Evolutionary conservation across 2,888 invertebrate species (phyloP).

Genomic region (Drosophila falleni): DNA sequence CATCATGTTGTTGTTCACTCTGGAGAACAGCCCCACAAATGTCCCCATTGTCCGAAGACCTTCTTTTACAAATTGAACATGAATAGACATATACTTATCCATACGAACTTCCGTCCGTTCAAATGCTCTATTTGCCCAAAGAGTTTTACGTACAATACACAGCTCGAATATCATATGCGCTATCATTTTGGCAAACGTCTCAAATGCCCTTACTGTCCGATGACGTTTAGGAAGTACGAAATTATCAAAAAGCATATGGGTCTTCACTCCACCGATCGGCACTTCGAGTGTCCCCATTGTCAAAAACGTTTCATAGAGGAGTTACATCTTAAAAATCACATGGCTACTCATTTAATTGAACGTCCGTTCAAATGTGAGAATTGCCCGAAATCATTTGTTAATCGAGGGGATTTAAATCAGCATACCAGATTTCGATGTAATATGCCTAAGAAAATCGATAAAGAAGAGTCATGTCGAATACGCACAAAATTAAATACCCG

Average conservation of each 20-base stretch:
- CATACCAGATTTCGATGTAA: not conserved
- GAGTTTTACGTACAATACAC: not conserved
- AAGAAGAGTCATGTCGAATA: not conserved
- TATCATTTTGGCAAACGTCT: not conserved
- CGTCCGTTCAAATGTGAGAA: not conserved
- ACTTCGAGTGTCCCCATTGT: not conserved
- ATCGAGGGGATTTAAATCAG: too few species aligned
- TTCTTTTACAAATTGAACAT: not conserved
- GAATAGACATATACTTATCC: not conserved
- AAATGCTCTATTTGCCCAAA: not conserved
- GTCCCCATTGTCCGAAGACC: conserved; percentile 6
- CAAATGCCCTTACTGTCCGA: not conserved
- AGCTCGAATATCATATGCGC: not conserved
- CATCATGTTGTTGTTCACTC: not conserved
- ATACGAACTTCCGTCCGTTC: not conserved
- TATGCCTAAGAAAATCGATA: too few species aligned
- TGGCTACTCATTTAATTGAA: not conserved
- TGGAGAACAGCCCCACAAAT: conserved; percentile 3
- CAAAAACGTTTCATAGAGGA: not conserved
- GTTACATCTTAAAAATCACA: not conserved
- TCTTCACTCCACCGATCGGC: not conserved
- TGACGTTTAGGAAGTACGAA: not conserved
- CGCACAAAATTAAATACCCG: not conserved
- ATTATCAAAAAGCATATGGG: not conserved
- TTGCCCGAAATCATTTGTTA: not conserved